phyloP scores from a whole-genome alignment of 2,888 invertebrate genomes.

The Laspeyria flexula region DNA sequence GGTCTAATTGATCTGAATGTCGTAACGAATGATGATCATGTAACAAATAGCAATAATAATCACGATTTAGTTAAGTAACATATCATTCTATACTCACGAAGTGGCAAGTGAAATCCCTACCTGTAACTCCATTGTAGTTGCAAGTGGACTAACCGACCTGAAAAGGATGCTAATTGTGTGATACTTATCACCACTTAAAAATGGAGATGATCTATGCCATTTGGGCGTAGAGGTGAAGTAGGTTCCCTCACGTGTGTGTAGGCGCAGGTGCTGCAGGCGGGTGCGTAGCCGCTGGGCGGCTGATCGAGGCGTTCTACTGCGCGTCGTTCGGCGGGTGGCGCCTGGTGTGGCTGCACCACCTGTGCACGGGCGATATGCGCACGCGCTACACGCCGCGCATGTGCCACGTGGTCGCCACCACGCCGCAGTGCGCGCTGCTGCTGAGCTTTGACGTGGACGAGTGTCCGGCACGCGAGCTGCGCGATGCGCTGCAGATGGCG shows the following conservation, averaged over 20 bases:
- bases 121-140: no score
- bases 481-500: conserved; percentile 86
- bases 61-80: background rate
- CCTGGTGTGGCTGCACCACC: conserved; percentile 97
- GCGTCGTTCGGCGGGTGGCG: conserved; percentile 93
- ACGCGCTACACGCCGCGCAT: conserved; percentile 91
- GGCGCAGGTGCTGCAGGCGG: conserved; percentile 94
- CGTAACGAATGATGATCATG: background rate
- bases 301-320: conserved; percentile 97
- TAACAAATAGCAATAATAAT: background rate
- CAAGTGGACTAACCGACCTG: no score
- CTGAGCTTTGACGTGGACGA: conserved; percentile 69
- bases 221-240: no score
- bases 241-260: no score
- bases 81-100: background rate
- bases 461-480: conserved; percentile 72
- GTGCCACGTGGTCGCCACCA: conserved; percentile 94
- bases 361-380: conserved; percentile 92
- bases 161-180: no score
- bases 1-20: conserved; percentile 1
- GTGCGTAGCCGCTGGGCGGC: conserved; percentile 97
- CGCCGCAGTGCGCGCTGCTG: conserved; percentile 80
- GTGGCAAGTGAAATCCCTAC: background rate
- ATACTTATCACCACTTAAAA: no score
- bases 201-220: no score